phyloP scores from a whole-genome alignment of 2,888 invertebrate species.

The Tinea semifulvella region DNA sequence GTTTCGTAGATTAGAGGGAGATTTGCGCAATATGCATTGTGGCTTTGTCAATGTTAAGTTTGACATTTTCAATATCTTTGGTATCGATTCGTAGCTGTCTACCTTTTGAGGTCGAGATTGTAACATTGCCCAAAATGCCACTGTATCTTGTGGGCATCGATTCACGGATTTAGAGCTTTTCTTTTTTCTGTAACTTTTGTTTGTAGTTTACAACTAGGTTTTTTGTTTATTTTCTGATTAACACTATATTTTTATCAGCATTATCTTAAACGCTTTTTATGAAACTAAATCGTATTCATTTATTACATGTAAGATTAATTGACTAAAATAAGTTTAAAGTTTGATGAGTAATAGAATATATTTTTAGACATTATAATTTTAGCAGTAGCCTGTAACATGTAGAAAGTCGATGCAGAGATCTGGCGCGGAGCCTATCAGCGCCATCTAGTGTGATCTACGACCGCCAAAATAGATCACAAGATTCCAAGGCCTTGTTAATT shows the following conservation, averaged over 20 bases:
- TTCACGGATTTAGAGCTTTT: no score
- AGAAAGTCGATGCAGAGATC: constrained; percentile 31
- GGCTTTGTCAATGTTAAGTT: constrained; percentile 32
- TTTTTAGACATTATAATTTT: constrained; percentile 7
- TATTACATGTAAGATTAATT: no score
- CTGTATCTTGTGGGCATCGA: constrained; percentile 2
- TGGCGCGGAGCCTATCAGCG: constrained; percentile 57
- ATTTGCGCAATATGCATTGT: constrained; percentile 46
- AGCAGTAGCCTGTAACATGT: background rate
- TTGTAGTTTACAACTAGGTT: no score
- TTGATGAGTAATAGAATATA: constrained; percentile 3
- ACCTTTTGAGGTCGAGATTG: constrained; percentile 7
- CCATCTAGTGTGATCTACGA: constrained; percentile 59
- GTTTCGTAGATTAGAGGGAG: constrained; percentile 24
- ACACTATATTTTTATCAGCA: no score
- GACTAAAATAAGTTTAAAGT: no score
- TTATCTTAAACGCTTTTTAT: no score
- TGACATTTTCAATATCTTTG: constrained; percentile 20
- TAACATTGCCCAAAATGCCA: constrained; percentile 2
- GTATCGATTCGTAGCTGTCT: constrained; percentile 20
- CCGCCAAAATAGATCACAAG: constrained; percentile 25
- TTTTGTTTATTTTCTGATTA: no score
- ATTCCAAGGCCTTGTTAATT: constrained; percentile 13
- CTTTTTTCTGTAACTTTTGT: no score
- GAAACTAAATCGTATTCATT: no score